Evolutionary conservation across 1,140 invertebrate species (phyloP).

Genomic region (Drosophila takahashii): DNA sequence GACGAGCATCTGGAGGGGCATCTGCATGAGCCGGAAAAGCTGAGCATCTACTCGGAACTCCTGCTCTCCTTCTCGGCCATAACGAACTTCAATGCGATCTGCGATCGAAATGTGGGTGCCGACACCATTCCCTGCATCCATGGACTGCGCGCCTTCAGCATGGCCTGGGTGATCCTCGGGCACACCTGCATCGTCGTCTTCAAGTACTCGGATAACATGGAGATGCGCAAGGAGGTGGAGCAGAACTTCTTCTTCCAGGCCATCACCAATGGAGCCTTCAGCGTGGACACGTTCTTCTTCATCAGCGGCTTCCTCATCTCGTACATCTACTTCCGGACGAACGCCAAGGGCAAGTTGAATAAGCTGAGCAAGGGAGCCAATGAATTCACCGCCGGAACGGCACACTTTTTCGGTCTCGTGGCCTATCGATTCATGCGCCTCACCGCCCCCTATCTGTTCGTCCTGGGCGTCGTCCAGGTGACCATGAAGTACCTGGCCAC

Average conservation of each 20-base stretch:
- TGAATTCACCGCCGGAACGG: conserved; percentile 88
- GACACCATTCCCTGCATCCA: conserved; percentile 93
- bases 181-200: conserved; percentile 94
- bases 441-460: conserved; percentile 93
- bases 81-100: conserved; percentile 91
- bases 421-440: conserved; percentile 92
- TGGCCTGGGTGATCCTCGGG: conserved; percentile 96
- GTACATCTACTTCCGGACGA: conserved; percentile 93
- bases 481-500: conserved; percentile 92
- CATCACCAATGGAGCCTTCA: conserved; percentile 94
- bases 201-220: conserved; percentile 94
- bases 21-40: conserved; percentile 80
- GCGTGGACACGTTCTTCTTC: conserved; percentile 97
- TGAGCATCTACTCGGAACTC: conserved; percentile 88
- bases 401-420: conserved; percentile 93
- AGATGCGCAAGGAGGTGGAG: conserved; percentile 91
- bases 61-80: conserved; percentile 92
- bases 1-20: conserved; percentile 87
- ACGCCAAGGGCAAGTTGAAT: conserved; percentile 91
- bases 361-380: conserved; percentile 89
- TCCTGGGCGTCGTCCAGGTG: conserved; percentile 91
- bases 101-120: conserved; percentile 90
- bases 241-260: conserved; percentile 93
- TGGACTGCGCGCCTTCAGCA: conserved; percentile 92
- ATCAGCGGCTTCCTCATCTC: conserved; percentile 91